A percentile compares a stretch with the other conserved stretches of the same genome.
These are phyloP conservation scores for Nephrotoma appendiculata DNA, from an alignment of 2,888 invertebrate genomes.

Conservation along the genomic window DNA sequence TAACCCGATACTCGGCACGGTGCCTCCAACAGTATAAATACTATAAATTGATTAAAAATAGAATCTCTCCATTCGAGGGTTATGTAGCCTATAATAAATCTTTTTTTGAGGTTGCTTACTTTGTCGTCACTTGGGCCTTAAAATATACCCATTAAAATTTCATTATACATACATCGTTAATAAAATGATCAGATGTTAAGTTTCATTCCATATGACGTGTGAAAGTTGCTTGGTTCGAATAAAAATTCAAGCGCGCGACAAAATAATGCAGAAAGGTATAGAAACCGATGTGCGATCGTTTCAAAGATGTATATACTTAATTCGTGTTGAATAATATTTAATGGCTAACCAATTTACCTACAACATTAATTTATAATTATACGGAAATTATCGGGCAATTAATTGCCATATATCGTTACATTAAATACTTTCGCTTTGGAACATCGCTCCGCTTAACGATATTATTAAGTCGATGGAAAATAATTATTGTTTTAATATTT, in stretches of 20 bases:
- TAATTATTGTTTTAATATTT: too few relatives aligned
- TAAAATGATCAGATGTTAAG: background rate
- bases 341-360: background rate
- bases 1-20: background rate
- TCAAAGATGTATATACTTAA: background rate
- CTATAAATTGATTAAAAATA: too few relatives aligned
- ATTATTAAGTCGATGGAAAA: too few relatives aligned
- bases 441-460: too few relatives aligned
- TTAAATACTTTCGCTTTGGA: too few relatives aligned
- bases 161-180: background rate
- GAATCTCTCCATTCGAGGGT: too few relatives aligned
- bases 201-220: background rate
- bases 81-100: background rate
- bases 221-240: background rate
- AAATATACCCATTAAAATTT: background rate
- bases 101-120: background rate
- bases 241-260: background rate
- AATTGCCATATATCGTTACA: too few relatives aligned
- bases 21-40: too few relatives aligned
- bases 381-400: background rate
- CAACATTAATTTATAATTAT: background rate
- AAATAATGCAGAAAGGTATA: background rate
- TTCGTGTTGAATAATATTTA: background rate
- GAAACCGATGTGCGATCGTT: background rate
- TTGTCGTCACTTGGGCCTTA: background rate